Base-by-base conservation (phyloP, 1,140 invertebrate genomes). In the Zaprionus camerounensis region DNA sequence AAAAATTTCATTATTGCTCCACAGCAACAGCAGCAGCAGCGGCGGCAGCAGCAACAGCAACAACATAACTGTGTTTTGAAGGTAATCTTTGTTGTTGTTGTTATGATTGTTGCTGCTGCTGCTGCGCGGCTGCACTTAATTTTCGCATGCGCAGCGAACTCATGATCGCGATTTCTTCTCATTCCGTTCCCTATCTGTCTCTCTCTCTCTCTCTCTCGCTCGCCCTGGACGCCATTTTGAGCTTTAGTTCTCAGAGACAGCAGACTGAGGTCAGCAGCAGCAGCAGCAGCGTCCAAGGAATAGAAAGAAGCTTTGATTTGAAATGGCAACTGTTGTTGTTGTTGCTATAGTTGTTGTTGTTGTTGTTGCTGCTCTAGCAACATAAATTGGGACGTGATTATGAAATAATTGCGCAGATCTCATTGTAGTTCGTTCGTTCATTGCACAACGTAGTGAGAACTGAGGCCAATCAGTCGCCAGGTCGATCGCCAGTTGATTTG, bases 1-100 rank as follows among this genome's bases (percentile, higher is more conserved):
- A 90, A 90, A 90, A 90, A 90, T 90, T 90, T 90, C 85, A 90
- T 90, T 90, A 90, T 90, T 90, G 85, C 83, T 86, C 72, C 82
- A 84, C 71, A 75, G 58, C 68, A 76, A 7, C 28, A 28, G 6
- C 28, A 28, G 28, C 28, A 31, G 51, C 76, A 58, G 63, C 71
- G 24, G 22, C 76, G 49, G 22, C 56, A 73, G 51, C 77, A 70
- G 36, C 73, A 57, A 56, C 65, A 66, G 68, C 81, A 86, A 66
- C 70, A 63, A 67, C 85, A 85, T 90, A 88, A 88, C 84, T 90
- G 84, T 88, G 84, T 88, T 88, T 88, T 90, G 78, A 86, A 90
- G 85, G 85, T 90, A 90, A 90, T 90, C 72, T 78, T 59, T 70
- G 65, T 46, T 53, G 70, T 53, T 44, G 84, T 77, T 88, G 85